Evolutionary conservation across 2,888 invertebrate species (phyloP).

Genomic region (Temnothorax rugatulus): DNA sequence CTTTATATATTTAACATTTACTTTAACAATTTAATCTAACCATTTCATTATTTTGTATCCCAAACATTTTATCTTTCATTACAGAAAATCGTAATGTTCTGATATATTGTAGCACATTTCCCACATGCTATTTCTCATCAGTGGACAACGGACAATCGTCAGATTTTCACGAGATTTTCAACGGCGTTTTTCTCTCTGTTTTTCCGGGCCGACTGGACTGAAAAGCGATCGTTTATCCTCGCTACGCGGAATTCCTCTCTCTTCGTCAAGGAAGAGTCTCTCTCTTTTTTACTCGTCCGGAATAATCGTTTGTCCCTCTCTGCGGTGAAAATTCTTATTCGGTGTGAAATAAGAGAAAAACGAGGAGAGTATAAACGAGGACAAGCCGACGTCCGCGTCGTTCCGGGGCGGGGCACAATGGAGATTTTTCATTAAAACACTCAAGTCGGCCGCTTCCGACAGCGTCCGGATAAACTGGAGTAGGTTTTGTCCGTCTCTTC

Average conservation of each 20-base stretch:
- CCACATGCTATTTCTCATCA: constrained; percentile 20
- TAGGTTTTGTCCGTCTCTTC: constrained; percentile 31
- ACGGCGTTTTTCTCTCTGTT: constrained; percentile 15
- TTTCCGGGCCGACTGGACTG: constrained; percentile 13
- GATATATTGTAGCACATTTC: background rate
- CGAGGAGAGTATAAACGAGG: background rate
- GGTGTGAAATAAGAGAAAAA: constrained; percentile 32
- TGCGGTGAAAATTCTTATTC: constrained; percentile 42
- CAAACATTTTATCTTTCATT: background rate
- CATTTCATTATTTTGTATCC: background rate
- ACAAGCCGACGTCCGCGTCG: constrained; percentile 25
- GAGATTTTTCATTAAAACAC: constrained; percentile 54
- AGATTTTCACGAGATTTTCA: constrained; percentile 20
- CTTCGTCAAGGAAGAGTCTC: constrained; percentile 22
- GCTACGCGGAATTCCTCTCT: constrained; percentile 16
- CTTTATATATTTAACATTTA: background rate
- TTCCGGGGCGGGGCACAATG: constrained; percentile 20
- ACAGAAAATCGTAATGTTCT: background rate
- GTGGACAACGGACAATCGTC: constrained; percentile 22
- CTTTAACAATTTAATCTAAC: background rate
- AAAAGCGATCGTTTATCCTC: constrained; percentile 48
- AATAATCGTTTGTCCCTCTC: constrained; percentile 35
- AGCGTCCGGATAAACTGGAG: constrained; percentile 50
- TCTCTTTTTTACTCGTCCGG: background rate
- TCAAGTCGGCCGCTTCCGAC: constrained; percentile 40